Evolutionary conservation across 2,888 invertebrate species (phyloP).

Genomic region (Tetrapedia diversipes): DNA sequence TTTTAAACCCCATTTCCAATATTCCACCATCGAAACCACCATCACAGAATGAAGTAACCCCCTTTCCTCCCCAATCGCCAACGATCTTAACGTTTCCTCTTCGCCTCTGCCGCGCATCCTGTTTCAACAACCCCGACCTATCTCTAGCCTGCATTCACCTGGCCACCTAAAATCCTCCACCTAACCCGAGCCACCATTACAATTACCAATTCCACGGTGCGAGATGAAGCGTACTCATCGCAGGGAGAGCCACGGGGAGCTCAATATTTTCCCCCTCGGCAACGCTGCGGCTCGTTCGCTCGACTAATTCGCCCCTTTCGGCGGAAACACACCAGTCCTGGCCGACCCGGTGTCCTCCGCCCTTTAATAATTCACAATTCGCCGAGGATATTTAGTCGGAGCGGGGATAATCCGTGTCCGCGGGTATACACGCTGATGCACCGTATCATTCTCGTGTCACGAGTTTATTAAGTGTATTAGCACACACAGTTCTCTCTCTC

Average conservation of each 20-base stretch:
- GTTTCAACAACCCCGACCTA: no score
- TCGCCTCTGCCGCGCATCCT: no score
- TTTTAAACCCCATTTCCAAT: no score
- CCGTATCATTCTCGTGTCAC: slow-evolving; percentile 55
- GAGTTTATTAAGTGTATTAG: slow-evolving; percentile 62
- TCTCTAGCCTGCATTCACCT: no score
- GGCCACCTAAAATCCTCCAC: neutral
- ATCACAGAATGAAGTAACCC: no score
- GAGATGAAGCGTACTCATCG: slow-evolving; percentile 7
- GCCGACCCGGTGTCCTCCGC: neutral
- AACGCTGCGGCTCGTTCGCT: neutral
- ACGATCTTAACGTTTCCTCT: no score
- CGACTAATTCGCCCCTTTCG: slow-evolving; percentile 16
- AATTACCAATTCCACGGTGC: slow-evolving; percentile 12
- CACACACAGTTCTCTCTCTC: neutral
- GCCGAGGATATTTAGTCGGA: slow-evolving; percentile 28
- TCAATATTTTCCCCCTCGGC: slow-evolving; percentile 14
- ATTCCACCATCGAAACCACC: no score
- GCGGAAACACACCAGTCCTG: slow-evolving; percentile 1
- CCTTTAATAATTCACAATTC: slow-evolving; percentile 48
- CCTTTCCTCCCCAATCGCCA: no score
- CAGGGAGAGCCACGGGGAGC: neutral
- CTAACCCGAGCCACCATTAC: neutral
- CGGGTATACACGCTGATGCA: slow-evolving; percentile 25
- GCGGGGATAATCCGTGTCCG: slow-evolving; percentile 19